These are phyloP conservation scores for Philopedon plagiatum DNA, from an alignment of 2,888 invertebrate genomes.

Conservation along the genomic window DNA sequence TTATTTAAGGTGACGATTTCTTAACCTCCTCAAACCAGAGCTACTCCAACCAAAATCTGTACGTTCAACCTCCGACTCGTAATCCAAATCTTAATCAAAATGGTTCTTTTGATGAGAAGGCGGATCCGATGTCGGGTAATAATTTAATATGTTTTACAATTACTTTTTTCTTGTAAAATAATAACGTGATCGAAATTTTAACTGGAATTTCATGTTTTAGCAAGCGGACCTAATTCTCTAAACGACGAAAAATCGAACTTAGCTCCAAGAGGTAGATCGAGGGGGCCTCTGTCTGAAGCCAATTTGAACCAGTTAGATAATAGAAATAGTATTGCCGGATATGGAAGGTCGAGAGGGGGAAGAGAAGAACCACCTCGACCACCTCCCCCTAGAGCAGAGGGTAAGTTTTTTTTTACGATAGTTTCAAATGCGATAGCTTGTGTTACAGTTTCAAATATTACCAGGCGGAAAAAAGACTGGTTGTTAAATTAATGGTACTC, in stretches of 20 bases:
- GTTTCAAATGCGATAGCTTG: background rate
- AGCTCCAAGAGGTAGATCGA: slow-evolving; percentile 73
- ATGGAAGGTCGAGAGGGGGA: slow-evolving; percentile 65
- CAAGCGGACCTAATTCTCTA: slow-evolving; percentile 48
- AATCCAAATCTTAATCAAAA: slow-evolving; percentile 66
- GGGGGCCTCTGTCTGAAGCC: slow-evolving; percentile 78
- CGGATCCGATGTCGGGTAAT: slow-evolving; percentile 50
- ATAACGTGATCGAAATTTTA: background rate
- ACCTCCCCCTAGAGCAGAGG: slow-evolving; percentile 88
- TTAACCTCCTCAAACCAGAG: slow-evolving; percentile 68
- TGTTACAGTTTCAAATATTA: background rate
- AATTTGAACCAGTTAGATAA: slow-evolving; percentile 75
- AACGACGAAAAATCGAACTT: slow-evolving; percentile 79
- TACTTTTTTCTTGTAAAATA: no score
- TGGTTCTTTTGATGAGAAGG: slow-evolving; percentile 66
- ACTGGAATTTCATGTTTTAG: slow-evolving; percentile 8
- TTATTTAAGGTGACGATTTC: slow-evolving; percentile 64
- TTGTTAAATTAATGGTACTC: no score
- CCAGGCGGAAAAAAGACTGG: no score
- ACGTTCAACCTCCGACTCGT: slow-evolving; percentile 91
- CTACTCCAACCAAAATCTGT: slow-evolving; percentile 91
- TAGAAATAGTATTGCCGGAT: slow-evolving; percentile 68
- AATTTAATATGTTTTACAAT: no score
- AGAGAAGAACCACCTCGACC: slow-evolving; percentile 87
- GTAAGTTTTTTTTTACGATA: slow-evolving; percentile 65